Base-by-base conservation (phyloP, 1,140 invertebrate species). In the Camponotus floridanus region DNA sequence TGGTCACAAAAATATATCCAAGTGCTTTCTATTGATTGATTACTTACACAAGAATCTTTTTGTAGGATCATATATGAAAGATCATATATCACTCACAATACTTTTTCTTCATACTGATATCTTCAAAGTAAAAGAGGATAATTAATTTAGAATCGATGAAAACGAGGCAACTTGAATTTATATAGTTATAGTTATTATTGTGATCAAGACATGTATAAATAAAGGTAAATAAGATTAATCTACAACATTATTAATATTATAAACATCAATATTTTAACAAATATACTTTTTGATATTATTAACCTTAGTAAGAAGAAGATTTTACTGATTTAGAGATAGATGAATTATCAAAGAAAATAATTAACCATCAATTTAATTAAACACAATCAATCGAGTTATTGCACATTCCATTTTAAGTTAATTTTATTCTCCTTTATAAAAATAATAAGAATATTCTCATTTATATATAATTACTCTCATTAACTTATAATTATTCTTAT, bases 21-120 rank as follows among this genome's bases (percentile, higher is more conserved):
- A 65, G n/a, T 65, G 31, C 61, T 65, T 51, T 8, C 31, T 18
- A 79, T 55, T 79, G 62, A 79, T 67, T 55, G 76, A 79, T 79
- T 55, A 31, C 76, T 39, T 67, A 36, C 4, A 21, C 18, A 4
- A 31, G 39, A 36, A 67, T 67, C 36, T 15, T 62, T 21, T 76
- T 21, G 11, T 62, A 36, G 33, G 33, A 55, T 36, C 33, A 21
- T 26, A 51, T 26, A 67, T 62, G 18, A 61, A 33, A 31, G 31
- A 51, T 51, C 61, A 51, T 51, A 65, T 13, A 61, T 76, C 57
- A 76, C 33, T 65, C 61, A 36, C 45, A 48, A 0, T 15, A 42
- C 26, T 33, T 2, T 36, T 78, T 21, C n/a, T 0, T 3, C 26
- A 11, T 15, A 2, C 3, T 15, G 18, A 0, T 18, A 33, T 64